Base-by-base conservation (phyloP, 2,888 invertebrate genomes). In the Temnothorax ravouxi region DNA sequence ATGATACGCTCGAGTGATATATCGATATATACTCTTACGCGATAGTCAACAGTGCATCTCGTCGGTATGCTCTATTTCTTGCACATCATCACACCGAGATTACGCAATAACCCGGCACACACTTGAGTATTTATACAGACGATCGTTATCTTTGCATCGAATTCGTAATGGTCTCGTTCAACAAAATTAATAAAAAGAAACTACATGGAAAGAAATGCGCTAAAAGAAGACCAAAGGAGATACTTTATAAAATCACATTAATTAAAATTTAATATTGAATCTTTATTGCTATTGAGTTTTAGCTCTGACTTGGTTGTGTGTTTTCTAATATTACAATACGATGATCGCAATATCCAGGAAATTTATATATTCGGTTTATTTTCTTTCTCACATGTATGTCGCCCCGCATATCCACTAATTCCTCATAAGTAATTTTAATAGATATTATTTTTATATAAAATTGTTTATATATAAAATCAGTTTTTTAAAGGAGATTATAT, bases 1-100 rank as follows among this genome's bases (percentile, higher is more conserved):
- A 88, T 89, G 88, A 91, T 89, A 90, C 84, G 82, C 82, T 67
- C 54, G 44, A 41, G 15, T 77, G 86, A 87, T 88, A 87, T 88
- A 88, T 89, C 88, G 91, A 90, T 86, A 85, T 86, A 85, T 81
- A 82, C 61, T 80, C 41, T 84, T 76, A 83, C 54, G 76, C 84
- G 47, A 59, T 59, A 69, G 50, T 2, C 11, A 82, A 82, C 66
- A 52, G n/a, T 71, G 64, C 54, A 38, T 62, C 66, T 62, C 79
- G 72, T 59, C 38, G 21, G 34, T 59, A 79, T 11, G 71, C 44
- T 54, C 21, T 47, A 69, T 71, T 79, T 79, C 34, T 44, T 56
- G 21, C n/a, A 34, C 34, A n/a, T 56, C 15, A 56, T 67, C 21
- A 34, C 15, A 56, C 1, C 13, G 13, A 44, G 44, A 79, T 79